Evolutionary conservation across 1,140 invertebrate genomes (phyloP).

Genomic region (Brachionus manjavacas): DNA sequence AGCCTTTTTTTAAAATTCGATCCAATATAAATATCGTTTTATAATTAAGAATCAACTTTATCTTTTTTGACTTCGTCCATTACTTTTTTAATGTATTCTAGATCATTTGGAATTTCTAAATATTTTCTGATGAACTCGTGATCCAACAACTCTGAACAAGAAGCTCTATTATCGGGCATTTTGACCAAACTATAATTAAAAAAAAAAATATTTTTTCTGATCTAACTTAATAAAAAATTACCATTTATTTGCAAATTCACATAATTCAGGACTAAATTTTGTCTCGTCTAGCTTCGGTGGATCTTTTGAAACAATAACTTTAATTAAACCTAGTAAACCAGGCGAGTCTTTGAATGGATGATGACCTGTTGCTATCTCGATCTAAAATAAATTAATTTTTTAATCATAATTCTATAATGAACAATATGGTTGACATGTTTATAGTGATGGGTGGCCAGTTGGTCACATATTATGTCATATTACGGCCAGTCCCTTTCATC

Average conservation of each 20-base stretch:
- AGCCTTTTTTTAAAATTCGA: not conserved
- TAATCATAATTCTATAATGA: no score
- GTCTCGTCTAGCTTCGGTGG: not conserved
- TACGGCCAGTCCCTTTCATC: no score
- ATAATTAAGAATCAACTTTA: not conserved
- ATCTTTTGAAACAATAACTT: not conserved
- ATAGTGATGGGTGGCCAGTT: no score
- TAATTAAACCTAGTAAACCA: not conserved
- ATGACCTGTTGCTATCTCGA: conserved; percentile 22
- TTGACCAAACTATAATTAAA: not conserved
- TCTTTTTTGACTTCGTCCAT: conserved; percentile 34
- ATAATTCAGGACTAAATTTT: conserved; percentile 25
- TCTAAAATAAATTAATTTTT: not conserved
- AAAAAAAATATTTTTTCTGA: not conserved
- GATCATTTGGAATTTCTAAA: not conserved
- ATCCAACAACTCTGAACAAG: not conserved
- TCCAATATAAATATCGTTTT: not conserved
- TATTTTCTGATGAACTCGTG: conserved; percentile 34
- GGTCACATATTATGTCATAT: no score
- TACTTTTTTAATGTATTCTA: conserved; percentile 24
- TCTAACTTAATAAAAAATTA: not conserved
- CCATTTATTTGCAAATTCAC: conserved; percentile 17
- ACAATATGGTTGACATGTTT: no score
- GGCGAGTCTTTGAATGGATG: not conserved
- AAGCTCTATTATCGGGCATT: not conserved